These are phyloP conservation scores for Eurystomus glaucurus DNA, from an alignment of 2,797 vertebrate genomes.

Conservation along the genomic window DNA sequence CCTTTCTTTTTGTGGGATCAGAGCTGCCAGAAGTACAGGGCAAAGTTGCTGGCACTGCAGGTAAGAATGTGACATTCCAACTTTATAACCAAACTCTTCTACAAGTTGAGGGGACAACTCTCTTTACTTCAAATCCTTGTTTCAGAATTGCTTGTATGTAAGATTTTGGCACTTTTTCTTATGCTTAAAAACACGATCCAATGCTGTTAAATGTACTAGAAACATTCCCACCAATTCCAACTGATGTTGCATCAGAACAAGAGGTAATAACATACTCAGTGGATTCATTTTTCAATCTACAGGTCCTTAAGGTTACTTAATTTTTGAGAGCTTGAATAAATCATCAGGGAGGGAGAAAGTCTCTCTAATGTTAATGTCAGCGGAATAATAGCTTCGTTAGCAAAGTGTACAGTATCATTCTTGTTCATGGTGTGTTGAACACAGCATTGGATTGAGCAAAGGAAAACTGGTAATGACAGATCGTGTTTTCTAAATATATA, in stretches of 20 bases:
- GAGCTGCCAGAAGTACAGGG: not conserved
- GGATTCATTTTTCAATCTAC: not conserved
- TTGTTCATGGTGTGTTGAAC: not conserved
- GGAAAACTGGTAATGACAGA: not conserved
- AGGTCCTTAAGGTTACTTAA: not conserved
- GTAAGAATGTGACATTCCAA: not conserved
- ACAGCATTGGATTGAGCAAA: not conserved
- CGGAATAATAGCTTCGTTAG: not conserved
- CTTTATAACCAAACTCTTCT: not conserved
- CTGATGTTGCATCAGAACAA: not conserved
- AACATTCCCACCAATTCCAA: not conserved
- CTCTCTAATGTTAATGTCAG: not conserved
- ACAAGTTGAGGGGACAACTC: not conserved
- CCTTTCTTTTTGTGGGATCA: not conserved
- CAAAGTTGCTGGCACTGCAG: accelerated
- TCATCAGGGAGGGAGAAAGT: not conserved
- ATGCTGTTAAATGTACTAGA: not conserved
- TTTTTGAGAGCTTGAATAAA: constrained; percentile 31
- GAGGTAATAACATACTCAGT: not conserved
- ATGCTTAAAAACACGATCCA: not conserved
- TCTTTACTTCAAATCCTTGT: not conserved
- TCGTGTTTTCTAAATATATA: constrained; percentile 3
- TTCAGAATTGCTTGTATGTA: not conserved
- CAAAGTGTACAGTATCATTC: not conserved
- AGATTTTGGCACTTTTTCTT: not conserved